Evolutionary conservation across 2,888 invertebrate species (phyloP), one percentile per base, ranked within the genome.

Genomic region (Agrypnus murinus): DNA sequence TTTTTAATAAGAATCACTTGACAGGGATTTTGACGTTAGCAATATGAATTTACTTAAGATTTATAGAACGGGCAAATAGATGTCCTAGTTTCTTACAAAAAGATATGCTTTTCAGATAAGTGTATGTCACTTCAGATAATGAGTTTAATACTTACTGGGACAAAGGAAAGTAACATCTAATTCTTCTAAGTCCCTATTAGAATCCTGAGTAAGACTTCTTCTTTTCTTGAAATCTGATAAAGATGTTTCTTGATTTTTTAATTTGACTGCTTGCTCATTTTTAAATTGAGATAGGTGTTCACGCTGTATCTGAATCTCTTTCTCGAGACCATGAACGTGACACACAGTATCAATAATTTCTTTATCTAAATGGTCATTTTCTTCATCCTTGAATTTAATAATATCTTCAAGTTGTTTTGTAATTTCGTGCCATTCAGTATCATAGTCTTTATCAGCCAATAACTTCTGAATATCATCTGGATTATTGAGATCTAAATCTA

Each of bases 191-290:
- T 48, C 10, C 19, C 48, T 48, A 1, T 17, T 17, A 1, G 25
- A 19, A 12, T 48, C 48, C 10, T 48, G 48, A 3, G 19, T 8
- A 48, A 48, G 9, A 48, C 48, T 48, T 48, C 48, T 48, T 15
- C 48, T 19, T 12, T 48, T 48, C 19, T 48, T 48, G 2, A 48
- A 5, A n/a, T 48, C 9, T 48, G 48, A 17, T 10, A 25, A 1
- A 2, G 46, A 8, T 15, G 10, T 15, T 25, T 46, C 25, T n/a
- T 48, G 25, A n/a, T 17, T 12, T 25, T 48, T 48, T 12, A 25
- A 0, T 25, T 25, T 25, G 19, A 10, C 9, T 1, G n/a, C 6
- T 25, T 48, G 48, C n/a, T 48, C 19, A 10, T 1, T 19, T 25
- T 48, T 25, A 48, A 48, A 17, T 17, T 19, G 15, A 15, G 25